Evolutionary conservation across 2,888 invertebrate species (phyloP).

Genomic region (Nebria salina): DNA sequence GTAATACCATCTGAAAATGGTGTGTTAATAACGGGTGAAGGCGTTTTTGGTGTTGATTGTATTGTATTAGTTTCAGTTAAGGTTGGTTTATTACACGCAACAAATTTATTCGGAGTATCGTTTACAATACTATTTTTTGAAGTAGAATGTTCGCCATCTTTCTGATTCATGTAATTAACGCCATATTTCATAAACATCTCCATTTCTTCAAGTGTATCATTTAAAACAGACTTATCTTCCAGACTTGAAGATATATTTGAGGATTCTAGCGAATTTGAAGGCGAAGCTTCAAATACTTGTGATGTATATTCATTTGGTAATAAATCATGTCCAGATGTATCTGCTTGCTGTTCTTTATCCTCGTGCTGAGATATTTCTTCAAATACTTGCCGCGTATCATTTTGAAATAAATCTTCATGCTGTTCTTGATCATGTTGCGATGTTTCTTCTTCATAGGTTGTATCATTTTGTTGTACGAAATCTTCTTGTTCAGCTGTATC

Average conservation of each 20-base stretch:
- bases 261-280: not conserved
- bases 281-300: not conserved
- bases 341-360: not conserved
- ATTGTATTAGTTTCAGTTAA: too few species aligned
- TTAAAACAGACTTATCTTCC: constrained; percentile 52
- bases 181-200: constrained; percentile 61
- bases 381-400: too few species aligned
- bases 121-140: not conserved
- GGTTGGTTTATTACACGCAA: too few species aligned
- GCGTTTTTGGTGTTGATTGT: not conserved
- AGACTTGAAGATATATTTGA: not conserved
- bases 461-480: too few species aligned
- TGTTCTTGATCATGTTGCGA: too few species aligned
- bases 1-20: not conserved
- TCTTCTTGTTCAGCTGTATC: not conserved
- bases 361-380: not conserved
- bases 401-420: too few species aligned
- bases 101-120: not conserved
- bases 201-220: constrained; percentile 63
- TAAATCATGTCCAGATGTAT: not conserved
- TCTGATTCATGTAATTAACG: constrained; percentile 55
- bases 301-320: not conserved
- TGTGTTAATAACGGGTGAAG: not conserved
- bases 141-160: not conserved
- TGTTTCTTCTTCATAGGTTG: too few species aligned